Evolutionary conservation across 2,113 vertebrate genomes (phyloP).

Genomic region (Mus musculus): DNA sequence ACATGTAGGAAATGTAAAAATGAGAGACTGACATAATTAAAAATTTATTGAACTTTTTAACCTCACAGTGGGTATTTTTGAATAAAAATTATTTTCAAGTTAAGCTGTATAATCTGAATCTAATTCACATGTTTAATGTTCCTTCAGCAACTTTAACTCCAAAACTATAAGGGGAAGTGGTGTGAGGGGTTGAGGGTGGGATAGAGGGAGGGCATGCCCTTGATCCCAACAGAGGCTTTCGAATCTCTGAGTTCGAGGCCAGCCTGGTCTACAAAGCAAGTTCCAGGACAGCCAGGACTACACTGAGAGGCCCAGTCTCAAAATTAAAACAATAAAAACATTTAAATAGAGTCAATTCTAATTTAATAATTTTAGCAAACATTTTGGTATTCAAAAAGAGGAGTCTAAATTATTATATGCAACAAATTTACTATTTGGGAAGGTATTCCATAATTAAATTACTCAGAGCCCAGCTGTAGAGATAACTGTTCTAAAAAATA

Average conservation of each 20-base stretch:
- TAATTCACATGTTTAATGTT: neutral
- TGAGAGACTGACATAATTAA: neutral
- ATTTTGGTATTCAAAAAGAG: constrained; percentile 11
- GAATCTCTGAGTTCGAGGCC: neutral
- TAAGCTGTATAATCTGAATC: neutral
- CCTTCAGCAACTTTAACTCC: constrained; percentile 9
- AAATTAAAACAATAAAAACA: neutral
- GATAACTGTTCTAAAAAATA: neutral
- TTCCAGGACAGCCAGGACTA: too few species aligned
- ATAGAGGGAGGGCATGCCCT: neutral
- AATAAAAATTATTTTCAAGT: neutral
- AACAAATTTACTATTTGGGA: constrained; percentile 29
- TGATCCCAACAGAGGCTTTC: neutral
- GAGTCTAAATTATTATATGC: neutral
- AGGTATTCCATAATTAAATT: neutral
- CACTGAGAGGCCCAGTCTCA: neutral
- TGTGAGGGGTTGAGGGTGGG: neutral
- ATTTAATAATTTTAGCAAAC: neutral
- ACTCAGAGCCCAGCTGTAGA: neutral
- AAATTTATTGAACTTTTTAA: neutral
- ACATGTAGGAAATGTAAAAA: neutral
- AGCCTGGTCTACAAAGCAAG: neutral
- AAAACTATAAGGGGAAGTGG: neutral
- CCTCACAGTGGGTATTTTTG: neutral
- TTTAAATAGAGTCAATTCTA: neutral